Conservation (phyloP, 2,888 invertebrate species). For the Nemapogon koenigi region DNA sequence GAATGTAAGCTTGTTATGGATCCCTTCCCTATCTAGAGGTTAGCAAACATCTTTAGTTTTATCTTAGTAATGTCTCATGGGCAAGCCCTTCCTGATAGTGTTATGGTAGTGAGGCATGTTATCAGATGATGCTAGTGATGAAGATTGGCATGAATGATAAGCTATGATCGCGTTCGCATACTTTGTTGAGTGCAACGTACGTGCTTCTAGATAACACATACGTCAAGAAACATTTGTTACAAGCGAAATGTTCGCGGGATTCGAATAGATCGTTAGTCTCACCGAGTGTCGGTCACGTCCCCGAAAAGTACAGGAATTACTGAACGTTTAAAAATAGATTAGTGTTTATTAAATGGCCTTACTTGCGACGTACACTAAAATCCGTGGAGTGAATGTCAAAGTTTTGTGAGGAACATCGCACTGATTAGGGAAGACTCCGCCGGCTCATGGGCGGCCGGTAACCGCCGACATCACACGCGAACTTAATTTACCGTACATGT, state of each 20-base stretch:
- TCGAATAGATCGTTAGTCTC: slow-evolving; percentile 58
- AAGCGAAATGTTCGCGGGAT: slow-evolving; percentile 46
- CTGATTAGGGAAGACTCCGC: slow-evolving; percentile 44
- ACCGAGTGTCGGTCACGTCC: slow-evolving; percentile 55
- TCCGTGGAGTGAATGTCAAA: slow-evolving; percentile 64
- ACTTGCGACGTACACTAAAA: slow-evolving; percentile 64
- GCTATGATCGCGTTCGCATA: slow-evolving; percentile 63
- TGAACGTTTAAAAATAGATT: slow-evolving; percentile 65
- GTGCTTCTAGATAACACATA: slow-evolving; percentile 29
- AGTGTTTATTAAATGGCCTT: slow-evolving; percentile 65
- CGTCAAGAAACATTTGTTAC: slow-evolving; percentile 31
- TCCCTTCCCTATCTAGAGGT: too few relatives aligned
- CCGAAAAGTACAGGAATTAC: slow-evolving; percentile 63
- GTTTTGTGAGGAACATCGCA: slow-evolving; percentile 63
- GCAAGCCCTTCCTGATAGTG: slow-evolving; percentile 36
- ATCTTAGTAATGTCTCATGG: background rate
- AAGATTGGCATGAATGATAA: slow-evolving; percentile 62
- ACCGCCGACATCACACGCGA: slow-evolving; percentile 58
- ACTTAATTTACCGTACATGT: slow-evolving; percentile 64
- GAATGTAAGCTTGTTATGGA: too few relatives aligned
- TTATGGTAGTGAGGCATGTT: slow-evolving; percentile 50
- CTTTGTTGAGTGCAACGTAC: slow-evolving; percentile 59
- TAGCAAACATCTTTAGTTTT: too few relatives aligned
- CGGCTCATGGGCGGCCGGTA: slow-evolving; percentile 49
- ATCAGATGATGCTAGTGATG: slow-evolving; percentile 41